Conservation (phyloP, 2,113 vertebrate genomes). For the Uria aalge region DNA sequence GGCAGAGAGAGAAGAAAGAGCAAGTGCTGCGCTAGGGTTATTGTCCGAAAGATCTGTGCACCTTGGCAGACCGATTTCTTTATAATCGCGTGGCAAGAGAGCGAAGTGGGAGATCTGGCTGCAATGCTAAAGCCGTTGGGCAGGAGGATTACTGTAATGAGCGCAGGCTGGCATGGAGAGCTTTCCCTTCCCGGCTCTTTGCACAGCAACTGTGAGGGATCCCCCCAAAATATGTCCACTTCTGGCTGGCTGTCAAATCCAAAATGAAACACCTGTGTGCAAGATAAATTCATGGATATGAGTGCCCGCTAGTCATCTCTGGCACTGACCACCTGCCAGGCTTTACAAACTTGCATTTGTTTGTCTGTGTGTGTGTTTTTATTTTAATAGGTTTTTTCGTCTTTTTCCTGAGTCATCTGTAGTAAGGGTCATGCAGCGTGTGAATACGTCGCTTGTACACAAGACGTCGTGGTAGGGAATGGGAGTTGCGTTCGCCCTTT, state of each 20-base stretch:
- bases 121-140: neutral
- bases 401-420: neutral
- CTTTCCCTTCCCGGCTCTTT: neutral
- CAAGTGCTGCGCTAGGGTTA: neutral
- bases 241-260: slow-evolving; percentile 2
- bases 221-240: neutral
- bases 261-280: slow-evolving; percentile 41
- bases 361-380: rapidly evolving
- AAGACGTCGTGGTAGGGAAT: neutral
- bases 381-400: neutral
- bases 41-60: neutral
- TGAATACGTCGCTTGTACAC: neutral
- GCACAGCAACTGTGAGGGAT: neutral
- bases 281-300: neutral
- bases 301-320: neutral
- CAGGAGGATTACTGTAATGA: neutral
- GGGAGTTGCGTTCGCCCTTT: neutral
- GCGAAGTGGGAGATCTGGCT: neutral
- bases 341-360: neutral
- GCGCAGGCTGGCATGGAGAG: neutral
- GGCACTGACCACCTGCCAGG: neutral
- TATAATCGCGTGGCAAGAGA: neutral
- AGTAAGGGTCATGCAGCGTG: neutral
- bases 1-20: neutral
- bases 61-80: neutral